Percentiles rank a stretch among this genome's conserved stretches.
phyloP scores from a whole-genome alignment of 2,113 vertebrate genomes.

The Osmerus mordax region DNA sequence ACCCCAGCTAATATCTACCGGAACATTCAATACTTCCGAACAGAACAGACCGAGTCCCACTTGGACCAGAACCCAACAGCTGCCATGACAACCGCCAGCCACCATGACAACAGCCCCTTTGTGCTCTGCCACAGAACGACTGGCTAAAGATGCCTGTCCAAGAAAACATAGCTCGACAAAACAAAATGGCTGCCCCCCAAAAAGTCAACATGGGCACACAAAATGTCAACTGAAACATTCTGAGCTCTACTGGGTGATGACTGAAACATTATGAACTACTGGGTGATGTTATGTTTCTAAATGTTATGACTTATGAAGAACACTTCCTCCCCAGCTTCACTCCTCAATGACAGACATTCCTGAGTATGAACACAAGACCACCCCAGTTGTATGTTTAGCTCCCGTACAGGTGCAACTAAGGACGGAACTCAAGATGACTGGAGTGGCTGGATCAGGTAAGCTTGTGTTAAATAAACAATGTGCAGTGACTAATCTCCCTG shows the following conservation, averaged over 20 bases:
- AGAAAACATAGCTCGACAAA: not conserved
- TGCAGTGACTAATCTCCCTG: too few species aligned
- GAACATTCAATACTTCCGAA: not conserved
- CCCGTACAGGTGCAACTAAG: too few species aligned
- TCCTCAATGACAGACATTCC: too few species aligned
- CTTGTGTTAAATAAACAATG: too few species aligned
- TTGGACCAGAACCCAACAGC: not conserved
- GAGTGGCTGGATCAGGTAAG: too few species aligned
- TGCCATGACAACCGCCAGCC: conserved; percentile 3
- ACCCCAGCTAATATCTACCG: not conserved
- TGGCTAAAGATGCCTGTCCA: not conserved
- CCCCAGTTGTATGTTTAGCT: too few species aligned
- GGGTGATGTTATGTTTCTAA: too few species aligned
- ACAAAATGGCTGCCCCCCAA: not conserved
- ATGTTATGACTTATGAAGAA: too few species aligned
- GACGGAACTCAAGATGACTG: too few species aligned
- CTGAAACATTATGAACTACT: not conserved
- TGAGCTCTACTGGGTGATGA: not conserved
- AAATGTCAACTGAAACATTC: not conserved
- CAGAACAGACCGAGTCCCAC: not conserved
- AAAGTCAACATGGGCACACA: not conserved
- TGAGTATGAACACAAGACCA: too few species aligned
- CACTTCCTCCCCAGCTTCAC: too few species aligned
- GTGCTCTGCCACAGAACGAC: not conserved
- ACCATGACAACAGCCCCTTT: conserved; percentile 6